phyloP scores from a whole-genome alignment of 2,797 vertebrate species.

The Brachyalestes nurse region DNA sequence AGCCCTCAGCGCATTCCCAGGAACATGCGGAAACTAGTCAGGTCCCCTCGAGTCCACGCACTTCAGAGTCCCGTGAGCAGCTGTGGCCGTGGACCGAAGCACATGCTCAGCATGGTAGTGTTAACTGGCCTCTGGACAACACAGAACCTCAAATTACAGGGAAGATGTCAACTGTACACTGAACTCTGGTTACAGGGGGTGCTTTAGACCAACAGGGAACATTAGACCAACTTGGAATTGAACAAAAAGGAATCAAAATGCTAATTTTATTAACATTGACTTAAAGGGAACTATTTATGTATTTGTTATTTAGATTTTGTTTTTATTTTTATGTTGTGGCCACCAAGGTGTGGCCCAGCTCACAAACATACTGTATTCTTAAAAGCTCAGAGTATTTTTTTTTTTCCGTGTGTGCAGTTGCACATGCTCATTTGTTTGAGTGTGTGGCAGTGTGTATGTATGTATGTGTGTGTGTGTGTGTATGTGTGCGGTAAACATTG shows the following conservation, averaged over 20 bases:
- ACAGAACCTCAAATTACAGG: conserved; percentile 5
- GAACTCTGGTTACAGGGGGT: neutral
- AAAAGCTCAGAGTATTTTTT: conserved; percentile 65
- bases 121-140: conserved; percentile 1
- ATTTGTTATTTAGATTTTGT: conserved; percentile 64
- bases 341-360: conserved; percentile 75
- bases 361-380: conserved; percentile 76
- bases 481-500: conserved; percentile 34
- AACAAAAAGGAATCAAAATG: conserved; percentile 18
- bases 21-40: neutral
- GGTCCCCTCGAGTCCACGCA: neutral
- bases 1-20: neutral
- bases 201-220: conserved; percentile 4
- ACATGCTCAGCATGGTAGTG: neutral
- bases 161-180: neutral
- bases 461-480: neutral
- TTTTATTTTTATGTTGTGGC: conserved; percentile 62
- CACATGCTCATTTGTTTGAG: conserved; percentile 43
- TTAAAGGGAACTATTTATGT: conserved; percentile 83
- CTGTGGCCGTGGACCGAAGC: neutral
- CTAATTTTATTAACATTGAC: conserved; percentile 64
- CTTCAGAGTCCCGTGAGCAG: neutral
- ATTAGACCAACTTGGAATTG: neutral
- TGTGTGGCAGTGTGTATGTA: neutral
- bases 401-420: conserved; percentile 62